Base-by-base conservation (phyloP, 2,113 vertebrate genomes). In the Setophaga petechia region DNA sequence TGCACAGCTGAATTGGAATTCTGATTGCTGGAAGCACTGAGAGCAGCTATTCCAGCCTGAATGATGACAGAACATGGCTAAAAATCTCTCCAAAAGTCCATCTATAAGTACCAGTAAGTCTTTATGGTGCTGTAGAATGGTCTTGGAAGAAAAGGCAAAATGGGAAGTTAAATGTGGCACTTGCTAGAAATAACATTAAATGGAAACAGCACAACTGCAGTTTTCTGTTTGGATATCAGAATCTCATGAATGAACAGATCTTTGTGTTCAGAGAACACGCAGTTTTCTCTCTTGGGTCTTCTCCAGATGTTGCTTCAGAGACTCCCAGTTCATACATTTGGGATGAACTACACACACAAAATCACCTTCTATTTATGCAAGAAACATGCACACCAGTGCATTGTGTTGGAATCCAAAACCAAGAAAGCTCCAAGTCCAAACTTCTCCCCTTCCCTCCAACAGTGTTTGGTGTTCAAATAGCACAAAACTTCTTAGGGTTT, bases 231-330 rank as follows among this genome's bases (percentile, higher is more conserved):
- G 57, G 90, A 54, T n/a, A 88, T 63, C 52, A 78, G 65, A 81
- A 79, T 41, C 79, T 71, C 6, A 1, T 81, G 72, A 86, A 90
- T 49, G 73, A 94, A n/a, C 47, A 47, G 78, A 83, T 61, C 92
- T 94, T 59, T 67, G 67, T 57, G 49, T 39, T 91, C 39, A 59
- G 63, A 96, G 46, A 93, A 86, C 79, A 93, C 91, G 65, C 6
- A 54, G 82, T 73, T 81, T 90, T 59, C 83, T 43, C 93, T 89
- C 89, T 67, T 75, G 91, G 57, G 95, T 74, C 52, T 89, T 84
- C 74, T 91, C 89, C 93, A 94, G 89, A 92, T 87, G 94, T 94
- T 93, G 86, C 83, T 90, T 89, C 57, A 81, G 91, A 95, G 73
- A 87, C 72, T 84, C 65, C 19, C 4, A 27, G 67, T 80, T 89